Evolutionary conservation across 2,888 invertebrate species (phyloP), one percentile per base, ranked within the genome.

Genomic region (Oscheius sp.): DNA sequence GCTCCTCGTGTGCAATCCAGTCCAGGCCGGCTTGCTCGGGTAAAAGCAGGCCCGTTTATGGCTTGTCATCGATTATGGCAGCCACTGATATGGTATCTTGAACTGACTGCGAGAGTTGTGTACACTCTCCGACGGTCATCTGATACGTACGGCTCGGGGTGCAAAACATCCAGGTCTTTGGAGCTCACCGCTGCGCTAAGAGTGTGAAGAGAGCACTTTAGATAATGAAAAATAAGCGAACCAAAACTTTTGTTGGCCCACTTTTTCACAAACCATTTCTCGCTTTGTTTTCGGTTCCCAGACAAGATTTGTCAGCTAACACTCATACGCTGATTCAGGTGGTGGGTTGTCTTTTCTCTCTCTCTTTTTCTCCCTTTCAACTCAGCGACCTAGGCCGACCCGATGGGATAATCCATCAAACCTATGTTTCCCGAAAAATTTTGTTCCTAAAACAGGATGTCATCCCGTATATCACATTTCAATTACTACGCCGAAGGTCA

Each of bases 71-170:
- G 61, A 61, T 61, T 61, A 61, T 61, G 29, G 61, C 61, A 25
- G 61, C 61, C 61, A 39, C 61, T 61, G 61, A 61, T 61, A 61
- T 61, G 61, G 61, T 61, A 61, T 61, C 61, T 61, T 61, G 15
- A 20, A 61, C 61, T 23, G 50, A 10, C 20, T 12, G 25, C 20
- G 20, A 34, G n/a, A 45, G 42, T 61, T 61, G 61, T 61, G 61
- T 61, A 61, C 61, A 61, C n/a, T n/a, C n/a, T n/a, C 25, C 61
- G 31, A 42, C 42, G 61, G 61, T 61, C 61, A 61, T 61, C 61
- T 61, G 61, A 61, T 61, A 61, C 61, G 45, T 45, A 45, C 61
- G 31, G 61, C 61, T 61, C 61, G 29, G 61, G 25, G 61, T 61
- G 61, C 61, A 61, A 42, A 61, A 45, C 61, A 61, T 4, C 61